Evolutionary conservation across 2,888 invertebrate genomes (phyloP).

Genomic region (Mylabris sibirica): DNA sequence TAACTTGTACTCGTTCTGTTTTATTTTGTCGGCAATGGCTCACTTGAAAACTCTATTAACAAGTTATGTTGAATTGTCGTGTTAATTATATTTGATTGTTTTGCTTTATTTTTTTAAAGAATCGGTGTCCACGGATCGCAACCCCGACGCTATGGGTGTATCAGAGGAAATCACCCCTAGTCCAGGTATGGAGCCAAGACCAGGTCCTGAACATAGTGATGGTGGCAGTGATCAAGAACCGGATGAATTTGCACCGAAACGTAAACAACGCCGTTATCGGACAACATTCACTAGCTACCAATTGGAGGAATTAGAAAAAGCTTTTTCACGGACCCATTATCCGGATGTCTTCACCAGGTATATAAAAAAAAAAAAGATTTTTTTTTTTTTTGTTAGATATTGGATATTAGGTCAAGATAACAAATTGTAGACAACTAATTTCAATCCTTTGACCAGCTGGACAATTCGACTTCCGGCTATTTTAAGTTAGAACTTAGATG

Average conservation of each 20-base stretch:
- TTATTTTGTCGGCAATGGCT: background rate
- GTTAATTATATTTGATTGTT: background rate
- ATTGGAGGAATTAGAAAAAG: constrained; percentile 94
- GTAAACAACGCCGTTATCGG: constrained; percentile 88
- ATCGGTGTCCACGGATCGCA: constrained; percentile 23
- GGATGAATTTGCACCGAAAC: constrained; percentile 82
- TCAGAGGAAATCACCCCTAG: constrained; percentile 57
- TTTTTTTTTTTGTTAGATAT: background rate
- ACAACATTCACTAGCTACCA: constrained; percentile 96
- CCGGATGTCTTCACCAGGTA: constrained; percentile 97
- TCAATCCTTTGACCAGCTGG: background rate
- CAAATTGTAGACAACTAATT: background rate
- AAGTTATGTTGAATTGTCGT: background rate
- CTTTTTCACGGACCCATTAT: constrained; percentile 96
- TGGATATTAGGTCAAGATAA: background rate
- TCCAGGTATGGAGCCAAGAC: constrained; percentile 48
- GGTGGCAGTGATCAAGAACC: constrained; percentile 73
- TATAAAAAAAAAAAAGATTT: constrained; percentile 45
- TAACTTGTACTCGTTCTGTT: constrained; percentile 23
- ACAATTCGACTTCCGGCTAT: background rate
- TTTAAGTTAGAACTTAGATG: no score
- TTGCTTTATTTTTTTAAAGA: background rate
- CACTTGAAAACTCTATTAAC: background rate
- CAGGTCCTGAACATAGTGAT: constrained; percentile 59
- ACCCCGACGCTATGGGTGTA: constrained; percentile 59